Conservation (phyloP, 1,140 invertebrate genomes). For the Choristoneura fumiferana region DNA sequence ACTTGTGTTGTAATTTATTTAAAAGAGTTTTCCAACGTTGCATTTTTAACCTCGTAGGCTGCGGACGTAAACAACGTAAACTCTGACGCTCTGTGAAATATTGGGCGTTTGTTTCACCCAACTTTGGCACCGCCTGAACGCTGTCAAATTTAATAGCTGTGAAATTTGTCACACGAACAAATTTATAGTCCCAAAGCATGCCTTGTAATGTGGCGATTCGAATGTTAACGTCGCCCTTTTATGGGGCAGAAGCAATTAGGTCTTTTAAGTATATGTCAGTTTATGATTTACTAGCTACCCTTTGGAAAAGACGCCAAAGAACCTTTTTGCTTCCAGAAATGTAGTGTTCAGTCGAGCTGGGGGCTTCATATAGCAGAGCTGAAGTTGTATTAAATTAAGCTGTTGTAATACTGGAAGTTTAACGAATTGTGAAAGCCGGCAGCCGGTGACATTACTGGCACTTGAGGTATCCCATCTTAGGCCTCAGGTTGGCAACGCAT, state of each 20-base stretch:
- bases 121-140: neutral
- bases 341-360: too few species aligned
- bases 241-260: neutral
- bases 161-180: neutral
- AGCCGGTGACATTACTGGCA: too few species aligned
- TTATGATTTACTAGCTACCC: conserved; percentile 3
- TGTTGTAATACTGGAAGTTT: too few species aligned
- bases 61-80: conserved; percentile 2
- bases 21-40: conserved; percentile 7
- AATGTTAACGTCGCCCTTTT: conserved; percentile 9
- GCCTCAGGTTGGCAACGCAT: too few species aligned
- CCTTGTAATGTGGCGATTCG: neutral
- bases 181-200: conserved; percentile 11
- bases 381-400: too few species aligned
- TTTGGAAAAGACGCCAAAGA: neutral
- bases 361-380: too few species aligned
- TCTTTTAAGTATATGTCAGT: conserved; percentile 4
- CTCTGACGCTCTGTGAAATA: neutral
- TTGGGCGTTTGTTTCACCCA: neutral
- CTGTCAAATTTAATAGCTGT: conserved; percentile 6
- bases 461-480: too few species aligned
- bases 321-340: too few species aligned
- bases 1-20: neutral
- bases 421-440: too few species aligned
- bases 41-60: conserved; percentile 11